A percentile compares a stretch with the other conserved stretches of the same genome.
Conservation (phyloP, 2,113 vertebrate species). For the Zosterops borbonicus region DNA sequence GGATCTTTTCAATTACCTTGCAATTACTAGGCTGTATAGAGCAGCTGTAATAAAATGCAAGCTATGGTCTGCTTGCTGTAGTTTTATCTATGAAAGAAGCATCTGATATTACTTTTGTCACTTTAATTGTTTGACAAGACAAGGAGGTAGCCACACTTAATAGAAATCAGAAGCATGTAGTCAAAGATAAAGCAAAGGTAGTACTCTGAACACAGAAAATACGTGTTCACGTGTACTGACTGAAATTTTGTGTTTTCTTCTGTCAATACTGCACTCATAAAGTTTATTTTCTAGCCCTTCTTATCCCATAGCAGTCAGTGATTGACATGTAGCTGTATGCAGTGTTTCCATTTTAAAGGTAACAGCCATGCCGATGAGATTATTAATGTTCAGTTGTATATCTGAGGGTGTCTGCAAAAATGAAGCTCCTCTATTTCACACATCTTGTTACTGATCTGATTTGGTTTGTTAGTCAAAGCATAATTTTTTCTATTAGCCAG, state of each 20-base stretch:
- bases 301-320: not conserved
- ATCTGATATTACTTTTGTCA: constrained; percentile 64
- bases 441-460: not conserved
- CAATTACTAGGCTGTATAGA: constrained; percentile 39
- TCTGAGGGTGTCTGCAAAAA: not conserved
- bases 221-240: not conserved
- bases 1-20: constrained; percentile 53
- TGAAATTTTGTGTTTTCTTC: not conserved
- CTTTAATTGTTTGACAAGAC: constrained; percentile 58
- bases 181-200: not conserved
- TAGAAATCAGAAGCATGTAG: constrained; percentile 43
- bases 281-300: not conserved
- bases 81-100: constrained; percentile 29
- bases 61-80: not conserved
- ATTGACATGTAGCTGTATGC: not conserved
- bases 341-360: not conserved
- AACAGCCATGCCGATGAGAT: not conserved
- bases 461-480: not conserved
- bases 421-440: not conserved
- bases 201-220: not conserved
- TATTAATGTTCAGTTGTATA: not conserved
- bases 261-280: not conserved
- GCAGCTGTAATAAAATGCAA: constrained; percentile 24
- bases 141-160: constrained; percentile 48
- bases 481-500: not conserved